Conservation (phyloP, 1,140 invertebrate species). For the Cotesia typhae region DNA sequence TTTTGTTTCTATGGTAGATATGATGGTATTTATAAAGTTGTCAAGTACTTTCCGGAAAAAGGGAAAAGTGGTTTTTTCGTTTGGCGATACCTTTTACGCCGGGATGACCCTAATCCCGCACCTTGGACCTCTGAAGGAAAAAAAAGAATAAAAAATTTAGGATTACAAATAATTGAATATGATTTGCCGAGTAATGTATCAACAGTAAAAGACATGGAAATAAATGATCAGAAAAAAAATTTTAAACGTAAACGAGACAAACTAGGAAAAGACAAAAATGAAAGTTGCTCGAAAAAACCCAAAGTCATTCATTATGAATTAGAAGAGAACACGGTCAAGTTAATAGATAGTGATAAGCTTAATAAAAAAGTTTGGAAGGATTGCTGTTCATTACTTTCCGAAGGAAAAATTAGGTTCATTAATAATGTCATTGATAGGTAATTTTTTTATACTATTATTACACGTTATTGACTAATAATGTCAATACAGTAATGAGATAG, state of each 20-base stretch:
- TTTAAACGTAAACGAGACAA: conserved; percentile 42
- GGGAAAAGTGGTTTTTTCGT: conserved; percentile 83
- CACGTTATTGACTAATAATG: background rate
- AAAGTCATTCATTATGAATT: conserved; percentile 65
- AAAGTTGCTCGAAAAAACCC: background rate
- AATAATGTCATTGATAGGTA: conserved; percentile 58
- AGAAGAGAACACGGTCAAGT: conserved; percentile 62
- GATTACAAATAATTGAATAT: conserved; percentile 68
- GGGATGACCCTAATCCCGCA: conserved; percentile 82
- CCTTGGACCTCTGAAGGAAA: conserved; percentile 85
- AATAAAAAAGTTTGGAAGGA: conserved; percentile 78
- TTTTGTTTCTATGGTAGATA: conserved; percentile 63
- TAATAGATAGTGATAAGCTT: conserved; percentile 69
- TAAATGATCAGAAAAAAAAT: conserved; percentile 45
- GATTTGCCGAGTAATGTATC: conserved; percentile 70
- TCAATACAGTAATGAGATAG: background rate
- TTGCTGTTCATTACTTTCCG: conserved; percentile 60
- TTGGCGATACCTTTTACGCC: conserved; percentile 81
- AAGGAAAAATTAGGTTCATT: conserved; percentile 62
- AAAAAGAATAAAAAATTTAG: conserved; percentile 57
- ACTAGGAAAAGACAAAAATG: conserved; percentile 53
- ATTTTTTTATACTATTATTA: conserved; percentile 22
- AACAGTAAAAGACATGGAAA: conserved; percentile 64
- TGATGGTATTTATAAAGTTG: conserved; percentile 83
- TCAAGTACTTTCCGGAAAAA: conserved; percentile 84